These are phyloP conservation scores for Enteromius thamalakanensis DNA, from an alignment of 2,797 vertebrate species.

Conservation along the genomic window DNA sequence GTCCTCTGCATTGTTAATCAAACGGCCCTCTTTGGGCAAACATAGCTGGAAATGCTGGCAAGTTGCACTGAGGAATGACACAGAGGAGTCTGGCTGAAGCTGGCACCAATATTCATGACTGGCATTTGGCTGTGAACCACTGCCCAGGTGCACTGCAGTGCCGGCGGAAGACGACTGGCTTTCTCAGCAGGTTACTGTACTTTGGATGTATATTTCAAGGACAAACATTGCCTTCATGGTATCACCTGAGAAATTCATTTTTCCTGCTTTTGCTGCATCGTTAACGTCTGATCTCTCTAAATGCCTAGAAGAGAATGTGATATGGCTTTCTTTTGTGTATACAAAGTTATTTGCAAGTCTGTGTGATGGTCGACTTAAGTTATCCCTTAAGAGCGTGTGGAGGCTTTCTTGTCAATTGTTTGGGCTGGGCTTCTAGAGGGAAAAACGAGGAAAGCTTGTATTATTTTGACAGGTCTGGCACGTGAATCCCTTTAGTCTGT, in stretches of 20 bases:
- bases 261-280: constrained; percentile 24
- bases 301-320: not conserved
- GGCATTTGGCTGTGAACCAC: constrained; percentile 45
- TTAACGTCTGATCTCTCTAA: constrained; percentile 44
- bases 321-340: constrained; percentile 1
- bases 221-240: constrained; percentile 44
- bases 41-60: not conserved
- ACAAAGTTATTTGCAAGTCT: not conserved
- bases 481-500: constrained; percentile 33
- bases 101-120: constrained; percentile 51
- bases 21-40: not conserved
- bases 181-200: constrained; percentile 59
- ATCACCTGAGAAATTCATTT: not conserved
- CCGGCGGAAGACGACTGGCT: constrained; percentile 31
- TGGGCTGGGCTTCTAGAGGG: constrained; percentile 20
- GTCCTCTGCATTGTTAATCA: constrained; percentile 21
- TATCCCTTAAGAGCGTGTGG: constrained; percentile 12
- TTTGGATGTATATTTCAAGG: constrained; percentile 48
- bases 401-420: constrained; percentile 36
- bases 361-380: constrained; percentile 6
- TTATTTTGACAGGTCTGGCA: constrained; percentile 46
- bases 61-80: constrained; percentile 13
- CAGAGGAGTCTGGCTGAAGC: constrained; percentile 11
- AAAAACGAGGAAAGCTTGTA: constrained; percentile 6
- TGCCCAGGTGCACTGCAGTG: constrained; percentile 42